phyloP scores from a whole-genome alignment of 2,888 invertebrate genomes.

The Parnassius orleans region DNA sequence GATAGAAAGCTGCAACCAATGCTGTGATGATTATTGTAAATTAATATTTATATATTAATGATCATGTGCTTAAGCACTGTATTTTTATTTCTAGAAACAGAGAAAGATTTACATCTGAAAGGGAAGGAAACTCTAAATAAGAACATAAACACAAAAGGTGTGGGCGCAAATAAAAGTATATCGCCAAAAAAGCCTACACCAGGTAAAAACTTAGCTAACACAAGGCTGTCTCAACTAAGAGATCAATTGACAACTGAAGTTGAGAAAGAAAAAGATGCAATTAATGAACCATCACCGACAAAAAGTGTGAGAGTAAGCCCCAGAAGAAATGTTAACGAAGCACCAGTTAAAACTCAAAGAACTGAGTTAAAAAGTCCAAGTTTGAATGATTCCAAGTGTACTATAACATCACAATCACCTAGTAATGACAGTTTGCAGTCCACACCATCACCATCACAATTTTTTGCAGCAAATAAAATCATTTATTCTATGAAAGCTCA shows the following conservation, averaged over 20 bases:
- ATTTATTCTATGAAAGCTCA: constrained; percentile 74
- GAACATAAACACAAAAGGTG: not conserved
- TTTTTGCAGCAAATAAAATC: constrained; percentile 72
- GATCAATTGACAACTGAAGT: constrained; percentile 34
- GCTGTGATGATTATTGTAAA: too few relatives aligned
- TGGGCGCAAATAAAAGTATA: constrained; percentile 24
- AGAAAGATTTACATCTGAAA: constrained; percentile 14
- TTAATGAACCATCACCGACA: not conserved
- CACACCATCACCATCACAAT: constrained; percentile 66
- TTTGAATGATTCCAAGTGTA: constrained; percentile 48
- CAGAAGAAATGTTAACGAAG: constrained; percentile 40
- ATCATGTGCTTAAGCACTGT: too few relatives aligned
- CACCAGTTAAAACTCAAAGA: constrained; percentile 38
- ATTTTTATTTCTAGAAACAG: not conserved
- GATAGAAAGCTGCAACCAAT: too few relatives aligned
- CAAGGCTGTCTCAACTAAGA: constrained; percentile 30
- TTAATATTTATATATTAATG: too few relatives aligned
- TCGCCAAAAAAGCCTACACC: constrained; percentile 36
- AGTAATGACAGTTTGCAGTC: constrained; percentile 62
- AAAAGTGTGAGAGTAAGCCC: constrained; percentile 40
- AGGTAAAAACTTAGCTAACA: constrained; percentile 32
- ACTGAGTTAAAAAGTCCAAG: constrained; percentile 49
- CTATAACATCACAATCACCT: constrained; percentile 51
- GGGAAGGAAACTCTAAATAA: not conserved
- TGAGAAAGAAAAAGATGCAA: not conserved